These are phyloP conservation scores for Trichoplusia ni DNA, from an alignment of 1,140 invertebrate species.

Conservation along the genomic window DNA sequence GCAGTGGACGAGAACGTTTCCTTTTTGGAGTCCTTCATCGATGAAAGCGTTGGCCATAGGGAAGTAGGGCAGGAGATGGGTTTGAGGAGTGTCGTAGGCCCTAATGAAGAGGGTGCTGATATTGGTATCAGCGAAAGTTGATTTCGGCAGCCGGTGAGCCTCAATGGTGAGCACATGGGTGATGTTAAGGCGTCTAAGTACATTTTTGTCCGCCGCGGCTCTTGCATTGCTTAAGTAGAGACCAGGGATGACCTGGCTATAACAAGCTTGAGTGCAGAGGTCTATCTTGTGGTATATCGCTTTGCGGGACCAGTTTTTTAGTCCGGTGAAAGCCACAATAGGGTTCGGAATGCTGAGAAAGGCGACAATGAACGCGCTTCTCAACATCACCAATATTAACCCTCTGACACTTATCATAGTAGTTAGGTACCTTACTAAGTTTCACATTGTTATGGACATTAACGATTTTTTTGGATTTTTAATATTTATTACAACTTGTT, in stretches of 20 bases:
- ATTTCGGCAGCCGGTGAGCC: conserved; percentile 62
- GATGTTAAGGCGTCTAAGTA: conserved; percentile 69
- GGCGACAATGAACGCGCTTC: conserved; percentile 62
- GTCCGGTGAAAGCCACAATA: conserved; percentile 55
- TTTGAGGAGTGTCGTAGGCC: conserved; percentile 71
- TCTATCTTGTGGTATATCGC: conserved; percentile 64
- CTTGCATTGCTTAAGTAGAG: conserved; percentile 73
- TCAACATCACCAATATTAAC: conserved; percentile 66
- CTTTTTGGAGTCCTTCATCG: conserved; percentile 65
- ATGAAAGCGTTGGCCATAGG: conserved; percentile 76
- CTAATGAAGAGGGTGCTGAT: conserved; percentile 72
- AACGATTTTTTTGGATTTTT: conserved; percentile 41
- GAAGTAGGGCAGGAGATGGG: conserved; percentile 74
- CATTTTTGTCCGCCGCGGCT: conserved; percentile 62
- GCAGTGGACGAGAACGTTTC: conserved; percentile 95
- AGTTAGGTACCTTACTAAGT: conserved; percentile 19
- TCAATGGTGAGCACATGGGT: conserved; percentile 75
- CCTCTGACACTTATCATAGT: conserved; percentile 55
- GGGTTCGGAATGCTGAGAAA: conserved; percentile 66
- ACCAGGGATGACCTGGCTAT: conserved; percentile 69
- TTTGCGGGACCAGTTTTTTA: conserved; percentile 65
- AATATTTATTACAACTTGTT: conserved; percentile 20
- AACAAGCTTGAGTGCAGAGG: conserved; percentile 71
- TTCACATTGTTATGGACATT: conserved; percentile 49
- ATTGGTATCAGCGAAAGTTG: conserved; percentile 58